Evolutionary conservation across 2,113 vertebrate genomes (phyloP).

Genomic region (Chelonoidis abingdonii): DNA sequence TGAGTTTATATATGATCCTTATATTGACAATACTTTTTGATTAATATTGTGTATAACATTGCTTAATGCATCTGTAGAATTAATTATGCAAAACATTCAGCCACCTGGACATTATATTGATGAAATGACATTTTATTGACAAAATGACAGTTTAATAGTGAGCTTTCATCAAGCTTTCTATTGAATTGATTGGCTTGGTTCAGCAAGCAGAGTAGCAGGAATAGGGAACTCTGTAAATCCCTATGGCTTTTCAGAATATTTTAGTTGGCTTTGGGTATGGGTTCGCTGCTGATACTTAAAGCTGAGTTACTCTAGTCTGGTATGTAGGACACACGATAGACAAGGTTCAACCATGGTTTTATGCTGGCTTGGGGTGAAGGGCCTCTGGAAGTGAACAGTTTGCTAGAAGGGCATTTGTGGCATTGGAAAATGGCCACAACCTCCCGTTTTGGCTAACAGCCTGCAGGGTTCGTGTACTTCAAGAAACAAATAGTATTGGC

Average conservation of each 20-base stretch:
- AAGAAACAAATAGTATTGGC: neutral
- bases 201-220: neutral
- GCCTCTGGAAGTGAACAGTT: neutral
- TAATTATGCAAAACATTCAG: constrained; percentile 79
- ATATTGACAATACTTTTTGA: constrained; percentile 76
- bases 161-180: constrained; percentile 60
- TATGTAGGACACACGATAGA: neutral
- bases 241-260: neutral
- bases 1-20: constrained; percentile 62
- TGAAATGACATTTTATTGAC: constrained; percentile 80
- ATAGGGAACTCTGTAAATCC: neutral
- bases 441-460: neutral
- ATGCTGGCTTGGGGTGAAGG: neutral
- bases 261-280: fast-evolving
- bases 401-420: neutral
- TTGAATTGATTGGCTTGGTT: constrained; percentile 22
- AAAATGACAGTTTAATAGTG: constrained; percentile 79
- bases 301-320: neutral
- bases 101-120: constrained; percentile 55
- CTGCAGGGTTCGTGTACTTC: neutral
- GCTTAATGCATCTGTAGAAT: constrained; percentile 79
- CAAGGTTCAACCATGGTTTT: neutral
- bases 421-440: neutral
- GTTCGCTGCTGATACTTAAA: neutral
- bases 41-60: constrained; percentile 79